Evolutionary conservation across 2,113 vertebrate species (phyloP).

Genomic region (Ellobius talpinus): DNA sequence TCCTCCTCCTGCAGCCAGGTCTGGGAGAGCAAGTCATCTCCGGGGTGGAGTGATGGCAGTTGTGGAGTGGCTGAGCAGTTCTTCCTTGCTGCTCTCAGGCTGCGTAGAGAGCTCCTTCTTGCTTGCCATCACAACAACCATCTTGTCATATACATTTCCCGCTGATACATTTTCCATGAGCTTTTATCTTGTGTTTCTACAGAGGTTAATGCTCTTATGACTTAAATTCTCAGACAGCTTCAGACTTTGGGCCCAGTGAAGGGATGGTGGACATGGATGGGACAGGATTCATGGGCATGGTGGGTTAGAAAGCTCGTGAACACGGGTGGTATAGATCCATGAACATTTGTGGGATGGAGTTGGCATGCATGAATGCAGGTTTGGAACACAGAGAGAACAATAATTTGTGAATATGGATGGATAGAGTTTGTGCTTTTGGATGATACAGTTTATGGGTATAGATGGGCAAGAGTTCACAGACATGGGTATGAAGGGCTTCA

Average conservation of each 20-base stretch:
- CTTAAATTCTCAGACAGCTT: conserved; percentile 12
- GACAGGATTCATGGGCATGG: not conserved
- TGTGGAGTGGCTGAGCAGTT: not conserved
- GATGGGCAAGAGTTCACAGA: not conserved
- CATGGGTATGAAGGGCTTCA: too few species aligned
- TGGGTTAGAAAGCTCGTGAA: not conserved
- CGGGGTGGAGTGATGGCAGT: accelerated
- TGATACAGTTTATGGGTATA: too few species aligned
- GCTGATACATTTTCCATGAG: too few species aligned
- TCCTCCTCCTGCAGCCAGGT: too few species aligned
- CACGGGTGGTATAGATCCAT: not conserved
- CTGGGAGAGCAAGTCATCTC: not conserved
- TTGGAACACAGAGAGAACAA: not conserved
- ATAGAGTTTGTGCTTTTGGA: not conserved
- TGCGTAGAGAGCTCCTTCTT: not conserved
- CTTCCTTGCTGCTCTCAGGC: not conserved
- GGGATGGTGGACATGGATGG: not conserved
- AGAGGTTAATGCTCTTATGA: not conserved
- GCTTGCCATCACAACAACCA: not conserved
- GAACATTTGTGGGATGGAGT: not conserved
- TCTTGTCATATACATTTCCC: not conserved
- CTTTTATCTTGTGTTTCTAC: conserved; percentile 28
- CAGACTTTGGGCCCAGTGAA: not conserved
- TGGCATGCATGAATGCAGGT: not conserved
- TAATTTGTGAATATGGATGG: not conserved